Evolutionary conservation across 2,113 vertebrate species (phyloP).

Genomic region (Sterrhoptilus dennistouni): DNA sequence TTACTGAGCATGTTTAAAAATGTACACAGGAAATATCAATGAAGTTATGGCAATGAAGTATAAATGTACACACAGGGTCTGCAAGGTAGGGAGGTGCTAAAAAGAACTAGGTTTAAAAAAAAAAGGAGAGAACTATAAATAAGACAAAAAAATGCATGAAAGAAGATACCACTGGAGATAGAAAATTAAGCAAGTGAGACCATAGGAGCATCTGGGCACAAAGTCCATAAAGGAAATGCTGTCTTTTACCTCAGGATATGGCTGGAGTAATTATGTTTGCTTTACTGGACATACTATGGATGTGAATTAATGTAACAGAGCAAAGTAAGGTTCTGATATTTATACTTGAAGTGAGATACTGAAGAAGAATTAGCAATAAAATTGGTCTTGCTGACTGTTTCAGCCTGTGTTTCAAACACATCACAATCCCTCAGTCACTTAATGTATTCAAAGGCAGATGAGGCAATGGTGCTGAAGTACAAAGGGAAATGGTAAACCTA

Average conservation of each 20-base stretch:
- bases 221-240: background rate
- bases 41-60: background rate
- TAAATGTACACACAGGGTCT: background rate
- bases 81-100: background rate
- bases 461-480: background rate
- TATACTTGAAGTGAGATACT: background rate
- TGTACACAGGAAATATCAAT: background rate
- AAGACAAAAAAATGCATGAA: background rate
- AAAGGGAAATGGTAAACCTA: background rate
- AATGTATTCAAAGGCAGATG: constrained; percentile 31
- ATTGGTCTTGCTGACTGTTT: background rate
- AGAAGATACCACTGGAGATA: background rate
- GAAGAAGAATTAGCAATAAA: background rate
- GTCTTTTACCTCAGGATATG: background rate
- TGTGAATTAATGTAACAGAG: background rate
- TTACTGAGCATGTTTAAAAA: background rate
- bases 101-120: background rate
- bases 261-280: background rate
- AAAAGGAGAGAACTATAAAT: background rate
- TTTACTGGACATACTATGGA: background rate
- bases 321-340: background rate
- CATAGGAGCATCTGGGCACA: background rate
- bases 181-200: background rate
- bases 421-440: constrained; percentile 9
- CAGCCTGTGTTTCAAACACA: background rate